Evolutionary conservation across 2,888 invertebrate genomes (phyloP).

Genomic region (Limulus polyphemus): DNA sequence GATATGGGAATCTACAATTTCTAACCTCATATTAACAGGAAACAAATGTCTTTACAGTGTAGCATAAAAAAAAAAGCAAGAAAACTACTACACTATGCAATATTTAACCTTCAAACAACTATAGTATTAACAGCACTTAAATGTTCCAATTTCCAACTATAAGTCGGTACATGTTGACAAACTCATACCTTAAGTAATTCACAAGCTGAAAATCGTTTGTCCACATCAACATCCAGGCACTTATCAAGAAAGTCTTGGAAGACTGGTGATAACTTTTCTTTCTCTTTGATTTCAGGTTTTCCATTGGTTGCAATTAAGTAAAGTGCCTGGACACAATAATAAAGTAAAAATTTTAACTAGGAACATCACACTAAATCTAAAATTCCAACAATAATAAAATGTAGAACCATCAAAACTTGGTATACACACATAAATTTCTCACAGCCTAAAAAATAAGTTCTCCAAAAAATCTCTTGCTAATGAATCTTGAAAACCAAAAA

Average conservation of each 20-base stretch:
- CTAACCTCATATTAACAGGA: too few relatives aligned
- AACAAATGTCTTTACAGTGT: background rate
- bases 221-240: slow-evolving; percentile 84
- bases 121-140: too few relatives aligned
- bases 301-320: slow-evolving; percentile 93
- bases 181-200: slow-evolving; percentile 52
- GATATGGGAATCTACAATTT: too few relatives aligned
- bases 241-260: slow-evolving; percentile 38
- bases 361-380: background rate
- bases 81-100: background rate
- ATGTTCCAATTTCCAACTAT: too few relatives aligned
- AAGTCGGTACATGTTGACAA: background rate
- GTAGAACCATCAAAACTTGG: background rate
- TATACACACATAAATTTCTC: too few relatives aligned
- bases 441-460: background rate
- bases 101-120: background rate
- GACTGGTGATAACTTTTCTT: slow-evolving; percentile 60
- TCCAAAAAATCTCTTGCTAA: background rate
- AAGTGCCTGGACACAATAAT: slow-evolving; percentile 49
- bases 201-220: slow-evolving; percentile 72
- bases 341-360: background rate
- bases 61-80: slow-evolving; percentile 1
- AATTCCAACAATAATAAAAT: background rate
- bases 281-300: slow-evolving; percentile 74
- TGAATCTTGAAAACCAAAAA: too few relatives aligned